A percentile compares a stretch with the other conserved stretches of the same genome.
Evolutionary conservation across 2,888 invertebrate species (phyloP).

Genomic region (Oscheius sp.): DNA sequence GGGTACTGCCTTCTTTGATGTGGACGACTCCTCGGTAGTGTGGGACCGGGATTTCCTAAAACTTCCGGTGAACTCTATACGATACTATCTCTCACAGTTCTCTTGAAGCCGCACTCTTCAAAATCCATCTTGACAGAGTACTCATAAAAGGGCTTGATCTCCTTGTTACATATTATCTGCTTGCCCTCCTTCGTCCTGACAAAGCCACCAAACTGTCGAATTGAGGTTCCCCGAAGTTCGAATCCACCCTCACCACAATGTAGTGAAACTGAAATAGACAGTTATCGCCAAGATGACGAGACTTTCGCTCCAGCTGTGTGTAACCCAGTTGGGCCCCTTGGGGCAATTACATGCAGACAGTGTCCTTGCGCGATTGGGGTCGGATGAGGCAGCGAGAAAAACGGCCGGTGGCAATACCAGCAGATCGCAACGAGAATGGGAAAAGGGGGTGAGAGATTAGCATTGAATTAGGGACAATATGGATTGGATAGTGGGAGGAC

Average conservation of each 20-base stretch:
- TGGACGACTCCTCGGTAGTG: slow-evolving; percentile 45
- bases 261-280: slow-evolving; percentile 49
- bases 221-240: slow-evolving; percentile 45
- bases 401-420: no score
- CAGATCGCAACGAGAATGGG: neutral
- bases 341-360: slow-evolving; percentile 29
- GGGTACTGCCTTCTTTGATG: slow-evolving; percentile 67
- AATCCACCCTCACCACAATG: slow-evolving; percentile 45
- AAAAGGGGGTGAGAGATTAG: slow-evolving; percentile 9
- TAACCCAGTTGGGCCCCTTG: slow-evolving; percentile 13
- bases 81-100: slow-evolving; percentile 17
- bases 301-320: neutral
- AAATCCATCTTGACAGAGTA: slow-evolving; percentile 60
- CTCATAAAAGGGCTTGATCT: slow-evolving; percentile 47
- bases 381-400: slow-evolving; percentile 1
- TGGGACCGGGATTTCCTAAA: slow-evolving; percentile 20
- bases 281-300: neutral
- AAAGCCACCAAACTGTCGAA: slow-evolving; percentile 53
- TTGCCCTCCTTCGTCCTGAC: slow-evolving; percentile 58
- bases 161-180: slow-evolving; percentile 48
- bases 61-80: neutral
- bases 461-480: no score
- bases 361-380: slow-evolving; percentile 22
- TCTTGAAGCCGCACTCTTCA: slow-evolving; percentile 59
- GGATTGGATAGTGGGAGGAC: neutral